Evolutionary conservation across 2,797 vertebrate species (phyloP).

Genomic region (Buphagus erythrorhynchus): DNA sequence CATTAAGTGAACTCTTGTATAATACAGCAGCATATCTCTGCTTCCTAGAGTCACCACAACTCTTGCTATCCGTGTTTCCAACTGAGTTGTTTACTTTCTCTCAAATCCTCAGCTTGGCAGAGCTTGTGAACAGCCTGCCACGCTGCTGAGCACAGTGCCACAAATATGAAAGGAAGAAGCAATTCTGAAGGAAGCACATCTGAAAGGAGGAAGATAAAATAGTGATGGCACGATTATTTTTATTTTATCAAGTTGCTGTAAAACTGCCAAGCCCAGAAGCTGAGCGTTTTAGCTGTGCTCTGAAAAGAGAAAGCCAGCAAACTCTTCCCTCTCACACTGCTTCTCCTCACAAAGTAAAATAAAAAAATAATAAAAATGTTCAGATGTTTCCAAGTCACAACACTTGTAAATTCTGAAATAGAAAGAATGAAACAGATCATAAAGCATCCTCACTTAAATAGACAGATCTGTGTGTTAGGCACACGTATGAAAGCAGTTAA

Average conservation of each 20-base stretch:
- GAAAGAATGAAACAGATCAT: conserved; percentile 1
- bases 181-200: conserved; percentile 53
- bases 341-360: background rate
- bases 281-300: background rate
- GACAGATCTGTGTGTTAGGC: background rate
- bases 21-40: conserved; percentile 44
- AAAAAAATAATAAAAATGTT: background rate
- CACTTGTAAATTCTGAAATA: background rate
- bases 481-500: background rate
- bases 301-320: background rate
- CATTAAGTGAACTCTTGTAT: conserved; percentile 46
- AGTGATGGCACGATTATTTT: conserved; percentile 56
- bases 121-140: conserved; percentile 41
- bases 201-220: conserved; percentile 53
- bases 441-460: conserved; percentile 13
- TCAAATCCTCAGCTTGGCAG: conserved; percentile 50
- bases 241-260: conserved; percentile 59
- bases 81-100: conserved; percentile 49
- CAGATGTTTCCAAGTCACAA: background rate
- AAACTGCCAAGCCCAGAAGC: conserved; percentile 46
- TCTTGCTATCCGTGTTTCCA: conserved; percentile 27
- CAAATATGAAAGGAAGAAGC: conserved; percentile 38
- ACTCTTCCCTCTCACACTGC: background rate
- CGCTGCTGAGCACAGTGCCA: conserved; percentile 17
- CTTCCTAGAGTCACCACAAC: background rate